Evolutionary conservation across 2,888 invertebrate genomes (phyloP), one percentile per base, ranked within the genome.

Genomic region (Drosophila anomalata): DNA sequence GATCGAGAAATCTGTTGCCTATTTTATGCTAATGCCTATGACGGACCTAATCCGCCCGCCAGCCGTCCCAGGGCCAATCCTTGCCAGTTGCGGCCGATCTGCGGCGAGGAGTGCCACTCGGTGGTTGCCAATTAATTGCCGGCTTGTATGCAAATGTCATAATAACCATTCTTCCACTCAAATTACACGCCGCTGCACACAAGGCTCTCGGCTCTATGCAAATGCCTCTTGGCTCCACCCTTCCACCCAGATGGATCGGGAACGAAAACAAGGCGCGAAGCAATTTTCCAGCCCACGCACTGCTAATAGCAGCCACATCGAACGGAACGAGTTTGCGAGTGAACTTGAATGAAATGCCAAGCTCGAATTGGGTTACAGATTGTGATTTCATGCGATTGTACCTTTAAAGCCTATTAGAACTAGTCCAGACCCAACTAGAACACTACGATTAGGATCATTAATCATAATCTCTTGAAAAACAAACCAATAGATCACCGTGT

Each of bases 291-390:
- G 53, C 87, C 87, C 86, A 84, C 87, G 81, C 44, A 36, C 36
- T 61, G 17, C 39, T 9, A 22, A 29, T 29, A 17, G 36, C 47
- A 56, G 36, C 24, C 31, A 61, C 36, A 54, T 33, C 36, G 48
- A 24, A 33, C 24, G 48, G 73, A 80, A 79, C 78, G 61, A 65
- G 76, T 76, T 80, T 66, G 56, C 60, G 76, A 65, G 54, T 86
- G 76, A 85, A 87, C 84, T 85, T 85, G 88, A 82, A 87, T 79
- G 70, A 82, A 80, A 87, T 78, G 81, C 74, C 76, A 75, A 61
- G 71, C 78, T 75, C 52, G 52, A 85, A 87, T 79, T 82, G 86
- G 86, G 79, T 85, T 79, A 87, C 81, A 73, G 69, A 78, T 56
- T 47, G 48, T 61, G 83, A 83, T 17, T 17, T 17, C 17, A 17